Base-by-base conservation (phyloP, 2,113 vertebrate genomes). In the Nyctibius bracteatus region DNA sequence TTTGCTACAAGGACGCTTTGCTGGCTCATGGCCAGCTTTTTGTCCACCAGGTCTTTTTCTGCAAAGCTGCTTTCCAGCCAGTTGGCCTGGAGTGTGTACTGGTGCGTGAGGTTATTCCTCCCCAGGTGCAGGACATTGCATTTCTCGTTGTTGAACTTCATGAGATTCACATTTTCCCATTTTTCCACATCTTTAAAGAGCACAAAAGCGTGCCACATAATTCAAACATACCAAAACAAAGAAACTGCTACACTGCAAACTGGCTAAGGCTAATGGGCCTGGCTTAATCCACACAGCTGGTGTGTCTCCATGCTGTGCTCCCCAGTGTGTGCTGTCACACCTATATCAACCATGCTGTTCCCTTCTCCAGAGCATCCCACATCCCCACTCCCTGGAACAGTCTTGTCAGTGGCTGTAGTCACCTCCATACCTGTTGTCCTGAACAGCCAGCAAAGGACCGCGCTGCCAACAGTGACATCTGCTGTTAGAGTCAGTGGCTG, bases 401-500 rank as follows among this genome's bases (percentile, higher is more conserved):
- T 6, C 24, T 20, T 28, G 10, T 16, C 10, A 31, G 78, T 59
- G 75, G 14, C 72, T 65, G 68, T 49, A 31, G 68, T 41, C 19
- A 41, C n/a, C 23, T 65, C 49, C 24, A 3, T 54, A 6, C 25
- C 31, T 22, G 15, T 52, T 54, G 55, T 46, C 44, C 55, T 47
- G 33, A 46, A 1, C 23, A 65, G 54, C 47, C 1, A 0, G 57
- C 57, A 44, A 54, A 84, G 63, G 49, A 24, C 61, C 5, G 0
- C 1, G 2, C 54, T 77, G 84, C 72, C 17, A 9, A 83, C 70
- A 75, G 73, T 66, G 91, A 66, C 81, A 79, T 66, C 94, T 96
- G 78, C 83, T 86, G 80, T 70, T 88, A 20, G 24, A 72, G 46
- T 52, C 63, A 15, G 33, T 15, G 43, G 4, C 57, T 58, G 46